Evolutionary conservation across 2,888 invertebrate species (phyloP).

Genomic region (Eilema griseolum): DNA sequence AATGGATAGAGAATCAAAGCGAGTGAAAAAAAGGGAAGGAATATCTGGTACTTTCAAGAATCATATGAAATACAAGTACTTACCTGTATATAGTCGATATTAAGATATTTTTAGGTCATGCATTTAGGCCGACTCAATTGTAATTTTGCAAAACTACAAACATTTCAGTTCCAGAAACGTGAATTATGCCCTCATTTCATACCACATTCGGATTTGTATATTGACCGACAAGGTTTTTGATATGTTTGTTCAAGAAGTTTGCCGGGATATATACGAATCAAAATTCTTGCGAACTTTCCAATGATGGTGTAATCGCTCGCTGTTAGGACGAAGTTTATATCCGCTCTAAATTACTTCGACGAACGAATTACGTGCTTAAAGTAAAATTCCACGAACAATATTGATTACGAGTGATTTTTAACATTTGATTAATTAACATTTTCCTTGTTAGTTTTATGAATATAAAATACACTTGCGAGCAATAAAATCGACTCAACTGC

Average conservation of each 20-base stretch:
- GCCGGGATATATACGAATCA: background rate
- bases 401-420: background rate
- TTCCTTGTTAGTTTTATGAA: background rate
- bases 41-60: background rate
- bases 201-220: too few species aligned
- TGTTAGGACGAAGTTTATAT: slow-evolving; percentile 1
- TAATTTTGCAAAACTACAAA: background rate
- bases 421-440: too few species aligned
- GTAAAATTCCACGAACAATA: background rate
- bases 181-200: background rate
- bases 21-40: too few species aligned
- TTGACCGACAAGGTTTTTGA: too few species aligned
- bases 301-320: background rate
- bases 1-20: too few species aligned
- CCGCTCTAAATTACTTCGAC: background rate
- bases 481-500: background rate
- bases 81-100: background rate
- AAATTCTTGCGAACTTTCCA: background rate
- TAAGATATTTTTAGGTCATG: background rate
- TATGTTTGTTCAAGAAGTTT: too few species aligned
- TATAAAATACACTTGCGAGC: background rate
- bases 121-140: background rate
- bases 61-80: background rate
- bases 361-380: background rate
- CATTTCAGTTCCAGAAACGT: background rate